Evolutionary conservation across 2,113 vertebrate species (phyloP).

Genomic region (Petromus typicus): DNA sequence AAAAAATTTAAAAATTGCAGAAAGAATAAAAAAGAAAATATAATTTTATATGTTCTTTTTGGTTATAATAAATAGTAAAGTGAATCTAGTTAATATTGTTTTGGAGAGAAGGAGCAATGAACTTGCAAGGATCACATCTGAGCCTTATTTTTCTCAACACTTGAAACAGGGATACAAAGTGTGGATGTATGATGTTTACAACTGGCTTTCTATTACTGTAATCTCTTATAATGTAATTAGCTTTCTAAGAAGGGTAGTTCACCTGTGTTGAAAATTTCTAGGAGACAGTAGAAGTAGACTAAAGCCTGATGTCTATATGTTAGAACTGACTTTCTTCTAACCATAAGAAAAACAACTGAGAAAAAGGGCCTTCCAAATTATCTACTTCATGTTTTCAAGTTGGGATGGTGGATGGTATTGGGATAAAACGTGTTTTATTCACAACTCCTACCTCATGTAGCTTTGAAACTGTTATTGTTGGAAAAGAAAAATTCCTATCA

Average conservation of each 20-base stretch:
- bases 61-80: background rate
- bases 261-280: conserved; percentile 26
- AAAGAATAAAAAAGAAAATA: conserved; percentile 8
- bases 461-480: conserved; percentile 55
- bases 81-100: background rate
- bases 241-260: background rate
- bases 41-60: background rate
- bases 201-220: background rate
- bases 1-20: too few relatives aligned
- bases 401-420: background rate
- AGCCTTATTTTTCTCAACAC: background rate
- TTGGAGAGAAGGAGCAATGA: background rate
- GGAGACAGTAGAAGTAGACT: background rate
- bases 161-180: background rate
- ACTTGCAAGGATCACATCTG: background rate
- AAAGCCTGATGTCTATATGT: background rate
- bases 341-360: background rate
- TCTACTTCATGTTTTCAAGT: background rate
- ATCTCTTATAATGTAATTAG: background rate
- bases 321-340: background rate
- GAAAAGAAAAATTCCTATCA: conserved; percentile 47
- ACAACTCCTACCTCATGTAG: background rate
- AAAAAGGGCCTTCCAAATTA: background rate
- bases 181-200: background rate
- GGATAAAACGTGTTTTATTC: conserved; percentile 19